Conservation (phyloP, 2,797 vertebrate genomes). For the Arctocebus calabarensis region DNA sequence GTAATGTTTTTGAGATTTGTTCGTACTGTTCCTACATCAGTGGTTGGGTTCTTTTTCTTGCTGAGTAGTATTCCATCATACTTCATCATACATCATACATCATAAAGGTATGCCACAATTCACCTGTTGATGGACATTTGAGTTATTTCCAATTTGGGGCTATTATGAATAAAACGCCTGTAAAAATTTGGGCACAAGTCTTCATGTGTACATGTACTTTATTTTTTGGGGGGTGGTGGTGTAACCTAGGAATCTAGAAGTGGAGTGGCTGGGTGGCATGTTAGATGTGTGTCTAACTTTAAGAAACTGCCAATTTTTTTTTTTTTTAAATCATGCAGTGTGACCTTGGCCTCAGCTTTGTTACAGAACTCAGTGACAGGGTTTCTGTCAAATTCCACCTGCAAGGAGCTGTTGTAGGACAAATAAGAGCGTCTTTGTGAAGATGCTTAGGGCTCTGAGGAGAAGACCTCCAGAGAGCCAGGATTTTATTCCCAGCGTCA, state of each 20-base stretch:
- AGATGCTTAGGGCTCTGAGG: not conserved
- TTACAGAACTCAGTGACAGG: not conserved
- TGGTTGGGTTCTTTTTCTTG: not conserved
- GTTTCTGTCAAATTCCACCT: not conserved
- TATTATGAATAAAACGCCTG: not conserved
- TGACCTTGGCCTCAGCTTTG: constrained; percentile 2
- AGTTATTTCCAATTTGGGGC: not conserved
- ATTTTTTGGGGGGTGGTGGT: not conserved
- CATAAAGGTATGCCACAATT: not conserved
- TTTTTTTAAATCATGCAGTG: not conserved
- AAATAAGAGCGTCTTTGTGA: not conserved
- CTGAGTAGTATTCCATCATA: not conserved
- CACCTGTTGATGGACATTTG: not conserved
- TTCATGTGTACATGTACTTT: not conserved
- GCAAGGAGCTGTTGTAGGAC: not conserved
- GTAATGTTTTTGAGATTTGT: not conserved
- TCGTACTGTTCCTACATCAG: not conserved
- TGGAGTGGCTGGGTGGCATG: not conserved
- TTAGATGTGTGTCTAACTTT: not conserved
- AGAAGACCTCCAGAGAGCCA: not conserved
- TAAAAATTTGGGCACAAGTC: not conserved
- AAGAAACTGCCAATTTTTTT: not conserved
- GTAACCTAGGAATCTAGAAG: not conserved
- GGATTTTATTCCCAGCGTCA: not conserved
- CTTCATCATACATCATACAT: too few relatives aligned